Percentiles rank a stretch among this genome's conserved stretches.
Conservation (phyloP, 2,888 invertebrate species). For the Flexamia atlantica region DNA sequence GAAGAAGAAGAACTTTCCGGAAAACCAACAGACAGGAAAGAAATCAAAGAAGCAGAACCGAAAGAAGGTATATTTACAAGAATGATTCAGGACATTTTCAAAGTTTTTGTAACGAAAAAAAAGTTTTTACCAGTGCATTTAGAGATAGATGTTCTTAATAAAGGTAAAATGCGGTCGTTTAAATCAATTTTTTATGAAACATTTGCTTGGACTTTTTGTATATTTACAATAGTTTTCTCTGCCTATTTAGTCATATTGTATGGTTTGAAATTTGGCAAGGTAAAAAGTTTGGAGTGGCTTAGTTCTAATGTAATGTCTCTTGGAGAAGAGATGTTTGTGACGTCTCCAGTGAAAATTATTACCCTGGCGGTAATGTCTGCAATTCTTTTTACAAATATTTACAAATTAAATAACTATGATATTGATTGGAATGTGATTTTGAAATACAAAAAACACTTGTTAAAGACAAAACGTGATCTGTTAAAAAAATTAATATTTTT, state of each 20-base stretch:
- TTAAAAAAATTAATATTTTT: background rate
- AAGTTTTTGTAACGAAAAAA: background rate
- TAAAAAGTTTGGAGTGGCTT: conserved; percentile 19
- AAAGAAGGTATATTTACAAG: background rate
- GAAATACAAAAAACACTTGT: background rate
- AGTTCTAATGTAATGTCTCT: background rate
- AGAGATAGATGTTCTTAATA: background rate
- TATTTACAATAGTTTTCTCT: background rate
- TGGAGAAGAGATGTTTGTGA: background rate
- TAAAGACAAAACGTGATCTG: background rate
- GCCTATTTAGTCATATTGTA: background rate
- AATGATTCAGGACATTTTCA: too few species aligned
- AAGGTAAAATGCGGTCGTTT: background rate
- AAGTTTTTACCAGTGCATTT: conserved; percentile 20
- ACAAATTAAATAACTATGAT: background rate
- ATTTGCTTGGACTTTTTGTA: background rate
- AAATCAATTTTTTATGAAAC: background rate
- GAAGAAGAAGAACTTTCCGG: background rate
- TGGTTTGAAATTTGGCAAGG: conserved; percentile 17
- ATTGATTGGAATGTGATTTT: background rate
- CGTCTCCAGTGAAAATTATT: background rate
- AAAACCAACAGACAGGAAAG: background rate
- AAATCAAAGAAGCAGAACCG: background rate
- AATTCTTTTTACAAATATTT: background rate
- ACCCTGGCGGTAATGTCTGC: background rate